Base-by-base conservation (phyloP, 2,888 invertebrate genomes). In the Drosophila falleni region DNA sequence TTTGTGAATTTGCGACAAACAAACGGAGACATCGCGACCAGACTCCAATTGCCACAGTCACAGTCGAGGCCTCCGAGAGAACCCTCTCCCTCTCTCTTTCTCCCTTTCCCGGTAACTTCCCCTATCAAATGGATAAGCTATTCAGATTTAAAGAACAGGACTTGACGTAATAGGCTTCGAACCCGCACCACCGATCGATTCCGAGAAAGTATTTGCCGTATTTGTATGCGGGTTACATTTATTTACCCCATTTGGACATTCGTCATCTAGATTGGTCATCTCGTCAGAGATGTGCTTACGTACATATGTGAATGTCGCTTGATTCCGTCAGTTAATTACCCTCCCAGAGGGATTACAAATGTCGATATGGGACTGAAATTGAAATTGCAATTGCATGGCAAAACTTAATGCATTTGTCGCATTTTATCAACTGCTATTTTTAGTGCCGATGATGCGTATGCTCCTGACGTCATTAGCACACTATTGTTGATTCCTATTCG, bases 1-100 rank as follows among this genome's bases (percentile, higher is more conserved):
- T 89, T 89, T 89, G 88, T 89, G 88, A 85, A 85, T 85, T 80
- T 89, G 82, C 89, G 89, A 85, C 86, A 88, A 80, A 86, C 86
- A 87, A 87, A 89, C 82, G 86, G 86, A 88, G 86, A 87, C 83
- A 87, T 87, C 86, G 89, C 86, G 82, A 78, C 69, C 88, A 75
- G 88, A 88, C 89, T 89, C 86, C 89, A 89, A 87, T 87, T 89
- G 80, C 67, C 82, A n/a, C n/a, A n/a, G 67, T 78, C 74, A 81
- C 64, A 61, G 31, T 19, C 46, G 19, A 39, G 51, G 39, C 35
- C 50, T 50, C 49, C 29, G 13, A 46, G 11, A 15, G 41, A 16
- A 15, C 35, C 4, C 19, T 2, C 33, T 8, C 5, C 31, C 15
- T 23, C 4, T 23, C 23, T 23, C 23, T n/a, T n/a, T n/a, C n/a